Percentiles rank a stretch among this genome's conserved stretches.
These are phyloP conservation scores for Chironomus striatipennis DNA, from an alignment of 1,140 invertebrate species.

Conservation along the genomic window DNA sequence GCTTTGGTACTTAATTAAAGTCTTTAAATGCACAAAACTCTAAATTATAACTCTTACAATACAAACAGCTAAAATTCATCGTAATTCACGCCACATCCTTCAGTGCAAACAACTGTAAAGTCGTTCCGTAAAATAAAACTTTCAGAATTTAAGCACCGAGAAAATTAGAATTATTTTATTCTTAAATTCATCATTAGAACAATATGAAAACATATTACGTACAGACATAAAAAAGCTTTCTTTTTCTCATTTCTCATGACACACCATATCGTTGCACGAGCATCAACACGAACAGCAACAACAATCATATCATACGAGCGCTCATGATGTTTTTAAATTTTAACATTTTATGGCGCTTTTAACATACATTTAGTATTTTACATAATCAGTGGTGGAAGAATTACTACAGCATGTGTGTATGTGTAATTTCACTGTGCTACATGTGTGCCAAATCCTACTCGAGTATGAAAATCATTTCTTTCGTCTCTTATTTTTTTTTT, in stretches of 20 bases:
- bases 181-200: slow-evolving; percentile 3
- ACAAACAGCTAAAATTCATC: too few relatives aligned
- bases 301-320: not conserved
- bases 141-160: too few relatives aligned
- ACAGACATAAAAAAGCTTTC: not conserved
- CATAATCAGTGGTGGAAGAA: slow-evolving; percentile 7
- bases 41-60: too few relatives aligned
- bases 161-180: not conserved
- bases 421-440: not conserved
- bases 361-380: slow-evolving; percentile 14
- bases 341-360: slow-evolving; percentile 3
- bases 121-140: too few relatives aligned
- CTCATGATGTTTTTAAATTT: not conserved
- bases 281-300: slow-evolving; percentile 5
- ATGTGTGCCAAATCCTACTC: not conserved
- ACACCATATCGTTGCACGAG: not conserved
- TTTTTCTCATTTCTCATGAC: not conserved
- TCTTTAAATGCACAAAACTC: too few relatives aligned
- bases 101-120: too few relatives aligned
- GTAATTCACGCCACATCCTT: too few relatives aligned
- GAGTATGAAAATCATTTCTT: not conserved
- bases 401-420: not conserved
- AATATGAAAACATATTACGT: not conserved
- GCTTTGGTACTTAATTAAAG: too few relatives aligned
- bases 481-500: too few relatives aligned